Conservation (phyloP, 2,797 vertebrate species). For the Halcyon leucocephala region DNA sequence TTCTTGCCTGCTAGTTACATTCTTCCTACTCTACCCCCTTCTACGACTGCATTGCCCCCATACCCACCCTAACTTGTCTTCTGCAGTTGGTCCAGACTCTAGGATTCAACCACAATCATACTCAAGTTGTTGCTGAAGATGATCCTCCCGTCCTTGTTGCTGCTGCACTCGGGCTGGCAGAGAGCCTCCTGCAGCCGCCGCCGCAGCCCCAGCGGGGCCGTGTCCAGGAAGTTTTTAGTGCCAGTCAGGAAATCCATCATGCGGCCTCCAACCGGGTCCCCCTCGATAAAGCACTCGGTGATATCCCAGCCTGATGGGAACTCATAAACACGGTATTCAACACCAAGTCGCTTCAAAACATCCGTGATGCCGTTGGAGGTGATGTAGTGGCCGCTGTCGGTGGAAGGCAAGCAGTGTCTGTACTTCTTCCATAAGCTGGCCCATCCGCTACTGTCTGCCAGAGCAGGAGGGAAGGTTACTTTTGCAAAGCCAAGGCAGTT, state of each 20-base stretch:
- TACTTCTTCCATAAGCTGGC: slow-evolving; percentile 78
- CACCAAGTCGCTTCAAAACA: slow-evolving; percentile 70
- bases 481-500: not conserved
- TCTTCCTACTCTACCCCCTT: accelerated
- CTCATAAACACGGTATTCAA: slow-evolving; percentile 71
- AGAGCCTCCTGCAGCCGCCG: slow-evolving; percentile 78
- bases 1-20: not conserved
- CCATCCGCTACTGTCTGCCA: slow-evolving; percentile 81
- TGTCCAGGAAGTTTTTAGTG: slow-evolving; percentile 80
- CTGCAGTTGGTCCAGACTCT: not conserved
- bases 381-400: slow-evolving; percentile 80
- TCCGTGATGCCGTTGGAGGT: slow-evolving; percentile 78
- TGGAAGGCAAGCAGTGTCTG: slow-evolving; percentile 72
- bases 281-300: slow-evolving; percentile 84
- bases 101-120: slow-evolving; percentile 77
- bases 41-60: not conserved
- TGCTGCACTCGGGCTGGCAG: slow-evolving; percentile 80
- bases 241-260: slow-evolving; percentile 88
- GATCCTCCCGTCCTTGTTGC: slow-evolving; percentile 77
- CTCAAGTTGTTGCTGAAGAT: slow-evolving; percentile 86
- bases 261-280: slow-evolving; percentile 79
- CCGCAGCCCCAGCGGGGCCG: slow-evolving; percentile 75
- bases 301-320: slow-evolving; percentile 82
- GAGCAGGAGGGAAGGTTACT: not conserved
- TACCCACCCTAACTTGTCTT: not conserved